Base-by-base conservation (phyloP, 2,113 vertebrate species). In the Sander lucioperca region DNA sequence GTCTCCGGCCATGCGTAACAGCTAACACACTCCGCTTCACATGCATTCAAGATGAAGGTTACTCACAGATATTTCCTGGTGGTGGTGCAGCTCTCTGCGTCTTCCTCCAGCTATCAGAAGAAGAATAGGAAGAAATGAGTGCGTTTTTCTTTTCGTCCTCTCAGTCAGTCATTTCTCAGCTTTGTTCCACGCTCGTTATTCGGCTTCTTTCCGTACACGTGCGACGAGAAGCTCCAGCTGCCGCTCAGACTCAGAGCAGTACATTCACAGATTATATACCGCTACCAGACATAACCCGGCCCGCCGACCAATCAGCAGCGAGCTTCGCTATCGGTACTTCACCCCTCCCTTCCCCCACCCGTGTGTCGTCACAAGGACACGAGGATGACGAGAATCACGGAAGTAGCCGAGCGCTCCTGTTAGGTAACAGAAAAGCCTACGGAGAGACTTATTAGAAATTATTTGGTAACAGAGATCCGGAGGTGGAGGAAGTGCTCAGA, bases 1-100 rank as follows among this genome's bases (percentile, higher is more conserved):
- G 19, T 15, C 5, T 18, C n/a, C 6, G 56, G 23, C 4, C 23
- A 3, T 15, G 1, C 2, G 16, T 33, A 36, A 2, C 39, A 9
- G 39, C 2, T 10, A 10, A 2, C 23, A 0, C 39, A 6, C 6
- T 23, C 7, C 11, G 23, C 51, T 47, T 10, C 0, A 62, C 5
- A n/a, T 72, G 23, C 50, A 30, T 8, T 3, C 39, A 59, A 27
- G 62, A 57, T 18, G 33, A 33, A 27, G 58, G 54, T 16, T 68
- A 85, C 87, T 88, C 73, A 88, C 87, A 7, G 47, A 25, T 70
- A 15, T 10, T 7, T 71, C 72, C 57, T 4, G 43, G 48, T 3
- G 54, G 14, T 4, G 56, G 39, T 39, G 11, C 36, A 7, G 15
- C n/a, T 68, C 13, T 39, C 33, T 11, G 74, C 2, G 12, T 67